phyloP scores from a whole-genome alignment of 2,113 vertebrate genomes.

The Hipposideros armiger region DNA sequence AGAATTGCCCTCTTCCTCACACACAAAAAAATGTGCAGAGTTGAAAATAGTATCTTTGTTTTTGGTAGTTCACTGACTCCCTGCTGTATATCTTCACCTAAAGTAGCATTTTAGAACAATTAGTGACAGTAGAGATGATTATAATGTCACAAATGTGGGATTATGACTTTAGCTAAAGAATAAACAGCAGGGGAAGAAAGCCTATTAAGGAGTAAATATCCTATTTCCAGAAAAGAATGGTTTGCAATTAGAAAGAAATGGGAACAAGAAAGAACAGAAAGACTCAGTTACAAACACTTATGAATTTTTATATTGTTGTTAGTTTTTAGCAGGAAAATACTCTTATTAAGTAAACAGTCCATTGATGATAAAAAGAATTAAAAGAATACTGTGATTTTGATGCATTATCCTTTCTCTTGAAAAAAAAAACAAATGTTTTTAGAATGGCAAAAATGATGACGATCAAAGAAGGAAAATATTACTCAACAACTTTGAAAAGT shows the following conservation, averaged over 20 bases:
- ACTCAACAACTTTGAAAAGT: neutral
- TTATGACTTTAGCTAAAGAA: constrained; percentile 74
- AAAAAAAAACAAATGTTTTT: neutral
- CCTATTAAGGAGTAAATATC: constrained; percentile 70
- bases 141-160: constrained; percentile 73
- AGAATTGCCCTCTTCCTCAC: constrained; percentile 34
- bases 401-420: neutral
- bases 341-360: neutral
- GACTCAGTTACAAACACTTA: neutral
- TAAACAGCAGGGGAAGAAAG: constrained; percentile 73
- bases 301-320: constrained; percentile 29
- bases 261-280: constrained; percentile 27
- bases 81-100: constrained; percentile 69
- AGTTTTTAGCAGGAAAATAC: constrained; percentile 21
- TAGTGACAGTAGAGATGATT: constrained; percentile 77
- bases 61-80: constrained; percentile 40
- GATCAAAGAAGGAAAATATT: neutral
- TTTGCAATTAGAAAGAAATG: constrained; percentile 61
- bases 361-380: neutral
- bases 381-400: neutral
- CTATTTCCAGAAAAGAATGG: constrained; percentile 47
- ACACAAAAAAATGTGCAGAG: neutral
- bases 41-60: constrained; percentile 64
- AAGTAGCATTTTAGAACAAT: constrained; percentile 80
- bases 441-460: neutral